Conservation (phyloP, 2,797 vertebrate species). For the Monodelphis domestica region DNA sequence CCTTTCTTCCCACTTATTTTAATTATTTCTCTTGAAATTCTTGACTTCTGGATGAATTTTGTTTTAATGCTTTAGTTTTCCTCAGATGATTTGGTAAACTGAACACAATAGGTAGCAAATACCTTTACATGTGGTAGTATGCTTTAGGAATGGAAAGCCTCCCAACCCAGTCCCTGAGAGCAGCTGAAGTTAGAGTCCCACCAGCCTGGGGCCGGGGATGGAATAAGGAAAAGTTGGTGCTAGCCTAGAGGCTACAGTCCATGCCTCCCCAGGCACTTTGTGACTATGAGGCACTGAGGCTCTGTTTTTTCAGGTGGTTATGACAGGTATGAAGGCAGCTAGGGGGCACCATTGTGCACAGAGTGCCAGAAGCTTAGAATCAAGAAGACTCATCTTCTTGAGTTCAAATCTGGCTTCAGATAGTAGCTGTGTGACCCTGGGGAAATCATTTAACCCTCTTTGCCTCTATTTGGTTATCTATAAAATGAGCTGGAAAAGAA, state of each 20-base stretch:
- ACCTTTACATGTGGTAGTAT: background rate
- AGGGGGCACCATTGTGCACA: too few species aligned
- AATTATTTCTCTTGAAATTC: background rate
- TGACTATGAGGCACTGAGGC: background rate
- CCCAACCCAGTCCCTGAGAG: background rate
- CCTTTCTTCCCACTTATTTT: background rate
- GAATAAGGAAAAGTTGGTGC: background rate
- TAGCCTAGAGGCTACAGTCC: background rate
- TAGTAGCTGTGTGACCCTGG: too few species aligned
- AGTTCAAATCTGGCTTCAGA: too few species aligned
- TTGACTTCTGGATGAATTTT: too few species aligned
- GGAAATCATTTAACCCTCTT: too few species aligned
- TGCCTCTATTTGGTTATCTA: too few species aligned
- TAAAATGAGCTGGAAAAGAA: too few species aligned
- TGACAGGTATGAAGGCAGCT: too few species aligned
- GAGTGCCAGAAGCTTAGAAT: too few species aligned
- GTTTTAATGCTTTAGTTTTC: background rate
- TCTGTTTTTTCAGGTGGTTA: background rate
- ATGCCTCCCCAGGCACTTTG: background rate
- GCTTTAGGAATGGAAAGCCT: background rate
- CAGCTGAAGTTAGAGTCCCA: background rate
- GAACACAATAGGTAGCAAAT: background rate
- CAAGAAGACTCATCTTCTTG: too few species aligned
- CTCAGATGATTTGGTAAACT: background rate
- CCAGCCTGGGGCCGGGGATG: background rate